phyloP scores from a whole-genome alignment of 2,113 vertebrate genomes.

The Macroglossus sobrinus region DNA sequence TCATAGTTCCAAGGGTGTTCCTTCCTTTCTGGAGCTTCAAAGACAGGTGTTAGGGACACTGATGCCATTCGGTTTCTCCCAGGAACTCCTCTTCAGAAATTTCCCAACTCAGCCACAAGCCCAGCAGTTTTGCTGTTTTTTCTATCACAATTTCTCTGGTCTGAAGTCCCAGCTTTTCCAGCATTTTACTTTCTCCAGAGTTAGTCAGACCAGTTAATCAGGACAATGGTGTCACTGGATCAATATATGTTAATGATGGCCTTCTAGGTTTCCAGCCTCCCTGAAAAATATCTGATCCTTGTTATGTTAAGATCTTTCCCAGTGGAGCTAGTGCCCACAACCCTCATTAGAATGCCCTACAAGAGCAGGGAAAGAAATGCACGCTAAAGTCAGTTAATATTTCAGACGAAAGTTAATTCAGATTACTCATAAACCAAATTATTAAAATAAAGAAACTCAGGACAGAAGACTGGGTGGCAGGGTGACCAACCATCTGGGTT shows the following conservation, averaged over 20 bases:
- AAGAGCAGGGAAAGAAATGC: not conserved
- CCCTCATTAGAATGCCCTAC: rapidly evolving
- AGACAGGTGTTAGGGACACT: not conserved
- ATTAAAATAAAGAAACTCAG: not conserved
- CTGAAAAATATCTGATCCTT: not conserved
- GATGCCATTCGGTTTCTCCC: not conserved
- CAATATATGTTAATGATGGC: not conserved
- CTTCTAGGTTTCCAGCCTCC: not conserved
- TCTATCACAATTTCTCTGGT: not conserved
- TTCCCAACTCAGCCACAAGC: not conserved
- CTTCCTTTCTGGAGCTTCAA: not conserved
- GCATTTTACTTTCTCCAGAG: not conserved
- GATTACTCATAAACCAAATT: not conserved
- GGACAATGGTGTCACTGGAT: not conserved
- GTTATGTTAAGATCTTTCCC: not conserved
- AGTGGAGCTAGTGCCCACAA: not conserved
- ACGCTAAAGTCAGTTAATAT: not conserved
- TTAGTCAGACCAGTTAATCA: not conserved
- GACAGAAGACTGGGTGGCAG: not conserved
- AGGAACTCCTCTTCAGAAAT: not conserved
- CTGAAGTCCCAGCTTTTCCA: not conserved
- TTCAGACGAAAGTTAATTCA: not conserved
- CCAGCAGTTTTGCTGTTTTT: not conserved
- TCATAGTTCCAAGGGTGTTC: too few species aligned
- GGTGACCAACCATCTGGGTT: not conserved